phyloP scores from a whole-genome alignment of 2,113 vertebrate genomes.

The Cyanoderma ruficeps region DNA sequence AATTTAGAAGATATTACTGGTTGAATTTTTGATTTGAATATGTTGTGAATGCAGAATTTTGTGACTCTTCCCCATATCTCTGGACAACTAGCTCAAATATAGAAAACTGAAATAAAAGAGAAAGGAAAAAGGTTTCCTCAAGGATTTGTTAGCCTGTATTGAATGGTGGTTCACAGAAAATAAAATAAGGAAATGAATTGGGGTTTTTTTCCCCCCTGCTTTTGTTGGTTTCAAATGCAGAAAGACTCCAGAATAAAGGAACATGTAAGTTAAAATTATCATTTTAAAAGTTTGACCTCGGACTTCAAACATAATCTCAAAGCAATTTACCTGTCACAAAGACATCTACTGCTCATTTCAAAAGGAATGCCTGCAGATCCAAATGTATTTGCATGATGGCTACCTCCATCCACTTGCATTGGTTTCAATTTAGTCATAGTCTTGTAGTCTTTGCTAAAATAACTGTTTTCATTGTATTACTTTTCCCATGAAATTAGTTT shows the following conservation, averaged over 20 bases:
- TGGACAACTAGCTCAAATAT: background rate
- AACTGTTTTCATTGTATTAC: conserved; percentile 20
- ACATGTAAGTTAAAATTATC: background rate
- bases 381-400: conserved; percentile 68
- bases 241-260: background rate
- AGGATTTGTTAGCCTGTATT: background rate
- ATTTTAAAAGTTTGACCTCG: conserved; percentile 49
- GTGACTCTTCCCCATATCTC: background rate
- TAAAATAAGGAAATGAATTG: background rate
- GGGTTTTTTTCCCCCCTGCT: fast-evolving
- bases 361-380: conserved; percentile 57
- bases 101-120: background rate
- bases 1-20: background rate
- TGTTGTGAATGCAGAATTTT: background rate
- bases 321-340: conserved; percentile 73
- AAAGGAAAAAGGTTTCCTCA: background rate
- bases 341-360: conserved; percentile 44
- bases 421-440: conserved; percentile 47
- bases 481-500: conserved; percentile 47
- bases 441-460: conserved; percentile 34
- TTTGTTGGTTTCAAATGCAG: conserved; percentile 1
- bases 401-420: background rate
- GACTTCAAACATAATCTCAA: conserved; percentile 69
- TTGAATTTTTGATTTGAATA: background rate
- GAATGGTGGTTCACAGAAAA: background rate